These are phyloP conservation scores for Gryllus bimaculatus DNA, from an alignment of 1,140 invertebrate species.

Conservation along the genomic window DNA sequence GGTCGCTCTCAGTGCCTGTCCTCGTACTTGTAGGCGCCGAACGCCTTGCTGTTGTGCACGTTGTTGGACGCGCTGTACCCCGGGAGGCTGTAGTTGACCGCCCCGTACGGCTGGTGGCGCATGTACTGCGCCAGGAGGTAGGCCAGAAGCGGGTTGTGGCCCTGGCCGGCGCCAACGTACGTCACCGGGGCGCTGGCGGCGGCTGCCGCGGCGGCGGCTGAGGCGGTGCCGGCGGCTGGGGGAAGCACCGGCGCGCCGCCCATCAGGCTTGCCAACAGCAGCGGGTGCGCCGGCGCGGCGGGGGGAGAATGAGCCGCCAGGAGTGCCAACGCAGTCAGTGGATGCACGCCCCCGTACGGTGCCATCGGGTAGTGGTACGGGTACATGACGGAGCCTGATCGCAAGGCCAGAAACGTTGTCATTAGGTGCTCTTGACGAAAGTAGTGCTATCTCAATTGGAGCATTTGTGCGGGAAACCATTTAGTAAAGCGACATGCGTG, in stretches of 20 bases:
- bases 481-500: too few species aligned
- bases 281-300: neutral
- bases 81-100: neutral
- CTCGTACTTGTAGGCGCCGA: constrained; percentile 6
- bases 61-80: constrained; percentile 9
- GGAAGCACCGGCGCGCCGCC: neutral
- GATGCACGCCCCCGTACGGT: neutral
- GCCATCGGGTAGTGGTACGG: neutral
- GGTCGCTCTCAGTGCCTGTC: neutral
- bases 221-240: neutral
- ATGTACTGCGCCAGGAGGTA: neutral
- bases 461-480: too few species aligned
- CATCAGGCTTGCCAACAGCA: neutral
- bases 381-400: neutral
- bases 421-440: too few species aligned
- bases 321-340: neutral
- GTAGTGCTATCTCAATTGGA: too few species aligned
- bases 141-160: neutral
- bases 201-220: too few species aligned
- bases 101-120: neutral
- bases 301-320: neutral
- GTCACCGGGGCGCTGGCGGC: neutral
- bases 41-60: constrained; percentile 6
- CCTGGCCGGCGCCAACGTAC: neutral
- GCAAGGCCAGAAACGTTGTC: too few species aligned